Evolutionary conservation across 2,113 vertebrate genomes (phyloP).

Genomic region (Osmerus eperlanus): DNA sequence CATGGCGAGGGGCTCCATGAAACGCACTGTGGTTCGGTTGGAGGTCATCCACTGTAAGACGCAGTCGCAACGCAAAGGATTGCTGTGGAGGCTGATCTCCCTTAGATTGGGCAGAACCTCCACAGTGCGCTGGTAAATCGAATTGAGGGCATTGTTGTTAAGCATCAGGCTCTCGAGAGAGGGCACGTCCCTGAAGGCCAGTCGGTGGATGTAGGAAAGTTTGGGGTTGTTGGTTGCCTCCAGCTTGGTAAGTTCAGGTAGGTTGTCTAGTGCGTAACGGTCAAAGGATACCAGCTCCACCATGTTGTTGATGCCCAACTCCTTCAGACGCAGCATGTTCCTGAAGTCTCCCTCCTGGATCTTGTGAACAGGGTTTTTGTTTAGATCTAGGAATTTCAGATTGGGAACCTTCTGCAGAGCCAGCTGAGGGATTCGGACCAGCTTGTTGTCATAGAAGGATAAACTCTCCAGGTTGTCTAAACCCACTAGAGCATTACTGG

Average conservation of each 20-base stretch:
- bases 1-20: conserved; percentile 97
- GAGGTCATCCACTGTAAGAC: conserved; percentile 94
- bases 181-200: conserved; percentile 90
- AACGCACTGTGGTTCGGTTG: conserved; percentile 90
- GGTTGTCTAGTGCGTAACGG: conserved; percentile 88
- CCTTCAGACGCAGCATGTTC: conserved; percentile 92
- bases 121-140: conserved; percentile 87
- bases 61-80: conserved; percentile 92
- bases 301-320: conserved; percentile 97
- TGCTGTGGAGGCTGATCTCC: conserved; percentile 95
- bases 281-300: conserved; percentile 91
- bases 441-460: conserved; percentile 95
- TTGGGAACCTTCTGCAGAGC: conserved; percentile 92
- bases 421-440: conserved; percentile 87
- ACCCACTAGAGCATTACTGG: conserved; percentile 89
- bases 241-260: conserved; percentile 94
- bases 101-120: conserved; percentile 89
- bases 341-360: conserved; percentile 94
- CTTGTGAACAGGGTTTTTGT: conserved; percentile 95
- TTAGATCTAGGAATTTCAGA: conserved; percentile 95
- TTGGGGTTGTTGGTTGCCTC: conserved; percentile 98
- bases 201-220: conserved; percentile 87
- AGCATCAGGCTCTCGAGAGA: conserved; percentile 96
- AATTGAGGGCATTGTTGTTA: conserved; percentile 93
- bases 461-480: conserved; percentile 93